Percentiles rank a stretch among this genome's conserved stretches.
Conservation (phyloP, 2,797 vertebrate genomes). For the Oreonectes daqikongensis region DNA sequence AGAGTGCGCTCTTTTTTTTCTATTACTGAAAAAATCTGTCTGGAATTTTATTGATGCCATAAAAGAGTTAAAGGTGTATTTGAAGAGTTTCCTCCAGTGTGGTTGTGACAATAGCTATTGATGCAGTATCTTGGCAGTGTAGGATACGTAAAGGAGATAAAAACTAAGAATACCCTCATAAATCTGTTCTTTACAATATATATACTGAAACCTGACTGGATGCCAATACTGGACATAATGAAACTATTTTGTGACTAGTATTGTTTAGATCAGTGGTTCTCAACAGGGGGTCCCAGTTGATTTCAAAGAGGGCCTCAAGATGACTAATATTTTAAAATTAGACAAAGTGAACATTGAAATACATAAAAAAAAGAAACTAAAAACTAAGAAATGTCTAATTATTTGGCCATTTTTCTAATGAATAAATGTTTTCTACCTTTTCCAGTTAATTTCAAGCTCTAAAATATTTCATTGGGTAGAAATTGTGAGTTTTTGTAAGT, state of each 20-base stretch:
- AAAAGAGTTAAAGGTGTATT: constrained; percentile 38
- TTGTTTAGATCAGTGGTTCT: neutral
- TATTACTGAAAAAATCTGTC: constrained; percentile 27
- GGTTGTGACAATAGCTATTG: constrained; percentile 4
- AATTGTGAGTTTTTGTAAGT: no score
- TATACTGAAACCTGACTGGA: neutral
- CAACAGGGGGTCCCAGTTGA: no score
- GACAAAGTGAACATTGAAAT: no score
- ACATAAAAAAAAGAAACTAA: no score
- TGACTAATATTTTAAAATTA: no score
- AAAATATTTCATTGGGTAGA: no score
- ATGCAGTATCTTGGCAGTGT: neutral
- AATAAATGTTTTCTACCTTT: no score
- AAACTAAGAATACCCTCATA: neutral
- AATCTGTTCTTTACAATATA: neutral
- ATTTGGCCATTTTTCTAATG: no score
- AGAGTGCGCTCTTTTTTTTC: no score
- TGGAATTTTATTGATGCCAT: constrained; percentile 25
- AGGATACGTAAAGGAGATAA: neutral
- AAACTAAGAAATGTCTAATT: no score
- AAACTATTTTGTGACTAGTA: neutral
- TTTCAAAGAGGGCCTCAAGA: no score
- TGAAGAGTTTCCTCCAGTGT: neutral
- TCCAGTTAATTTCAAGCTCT: no score
- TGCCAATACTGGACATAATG: neutral